phyloP scores from a whole-genome alignment of 2,113 vertebrate species.

The Vanacampus margaritifer region DNA sequence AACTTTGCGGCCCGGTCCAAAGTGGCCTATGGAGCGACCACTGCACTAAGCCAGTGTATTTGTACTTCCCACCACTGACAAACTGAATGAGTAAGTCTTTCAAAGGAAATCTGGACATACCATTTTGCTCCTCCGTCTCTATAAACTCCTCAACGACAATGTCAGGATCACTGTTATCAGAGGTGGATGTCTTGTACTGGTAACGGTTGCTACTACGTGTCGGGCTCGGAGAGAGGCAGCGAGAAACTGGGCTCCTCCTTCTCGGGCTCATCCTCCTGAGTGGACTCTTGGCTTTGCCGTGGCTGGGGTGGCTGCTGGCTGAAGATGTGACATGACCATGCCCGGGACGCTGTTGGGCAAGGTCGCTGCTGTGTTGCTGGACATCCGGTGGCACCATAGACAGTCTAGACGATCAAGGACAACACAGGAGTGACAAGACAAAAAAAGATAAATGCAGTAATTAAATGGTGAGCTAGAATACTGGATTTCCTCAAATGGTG shows the following conservation, averaged over 20 bases:
- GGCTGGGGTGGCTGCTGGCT: background rate
- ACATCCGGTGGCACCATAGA: background rate
- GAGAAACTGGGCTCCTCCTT: background rate
- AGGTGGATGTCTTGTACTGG: background rate
- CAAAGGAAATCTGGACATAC: conserved; percentile 14
- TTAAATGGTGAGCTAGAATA: background rate
- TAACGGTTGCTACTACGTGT: background rate
- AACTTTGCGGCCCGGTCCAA: too few relatives aligned
- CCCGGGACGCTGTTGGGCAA: conserved; percentile 12
- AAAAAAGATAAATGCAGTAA: background rate
- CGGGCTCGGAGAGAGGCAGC: background rate
- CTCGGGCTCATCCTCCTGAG: conserved; percentile 5
- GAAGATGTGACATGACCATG: background rate
- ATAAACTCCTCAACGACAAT: conserved; percentile 81
- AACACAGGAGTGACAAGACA: background rate
- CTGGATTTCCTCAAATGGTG: background rate
- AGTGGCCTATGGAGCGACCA: too few relatives aligned
- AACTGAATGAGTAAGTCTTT: background rate
- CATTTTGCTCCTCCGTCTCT: conserved; percentile 57
- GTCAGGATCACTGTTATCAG: conserved; percentile 52
- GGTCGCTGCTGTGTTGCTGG: background rate
- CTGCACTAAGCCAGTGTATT: too few relatives aligned
- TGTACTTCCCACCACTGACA: background rate
- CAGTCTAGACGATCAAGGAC: conserved; percentile 22
- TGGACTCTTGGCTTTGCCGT: conserved; percentile 7